phyloP scores from a whole-genome alignment of 2,797 vertebrate species.

The Syngnathus acus region DNA sequence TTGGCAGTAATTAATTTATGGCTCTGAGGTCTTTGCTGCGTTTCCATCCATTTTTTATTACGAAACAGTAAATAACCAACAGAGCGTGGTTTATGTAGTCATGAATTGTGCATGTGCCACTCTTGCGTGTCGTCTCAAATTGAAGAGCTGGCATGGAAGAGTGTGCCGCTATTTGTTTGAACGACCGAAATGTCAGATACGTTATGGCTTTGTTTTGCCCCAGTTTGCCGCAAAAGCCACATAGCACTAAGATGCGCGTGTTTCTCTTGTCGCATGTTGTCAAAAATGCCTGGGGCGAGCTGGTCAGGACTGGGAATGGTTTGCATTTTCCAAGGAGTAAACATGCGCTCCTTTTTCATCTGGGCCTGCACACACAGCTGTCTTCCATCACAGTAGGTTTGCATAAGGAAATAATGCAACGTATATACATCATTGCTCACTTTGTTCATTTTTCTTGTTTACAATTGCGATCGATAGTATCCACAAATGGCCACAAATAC shows the following conservation, averaged over 20 bases:
- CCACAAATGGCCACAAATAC: not conserved
- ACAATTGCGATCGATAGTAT: not conserved
- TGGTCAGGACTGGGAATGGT: not conserved
- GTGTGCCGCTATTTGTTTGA: conserved; percentile 18
- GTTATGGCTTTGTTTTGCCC: conserved; percentile 12
- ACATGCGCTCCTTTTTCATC: conserved; percentile 18
- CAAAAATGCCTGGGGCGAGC: conserved; percentile 10
- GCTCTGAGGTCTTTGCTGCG: conserved; percentile 51
- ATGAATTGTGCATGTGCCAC: conserved; percentile 65
- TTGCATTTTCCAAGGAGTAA: conserved; percentile 16
- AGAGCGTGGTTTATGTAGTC: conserved; percentile 47
- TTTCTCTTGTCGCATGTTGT: conserved; percentile 12
- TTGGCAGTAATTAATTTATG: conserved; percentile 69
- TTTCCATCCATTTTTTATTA: conserved; percentile 69
- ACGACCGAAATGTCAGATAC: conserved; percentile 14
- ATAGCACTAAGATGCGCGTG: not conserved
- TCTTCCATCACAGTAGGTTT: conserved; percentile 34
- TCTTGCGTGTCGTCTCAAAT: conserved; percentile 27
- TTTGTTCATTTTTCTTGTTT: conserved; percentile 1
- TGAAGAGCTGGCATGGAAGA: conserved; percentile 19
- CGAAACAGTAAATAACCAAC: conserved; percentile 62
- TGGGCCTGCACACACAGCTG: conserved; percentile 39
- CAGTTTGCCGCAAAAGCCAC: not conserved
- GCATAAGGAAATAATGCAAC: conserved; percentile 24
- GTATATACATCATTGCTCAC: conserved; percentile 24